Conservation (phyloP, 2,888 invertebrate species). For the Drosophila vallismaia region DNA sequence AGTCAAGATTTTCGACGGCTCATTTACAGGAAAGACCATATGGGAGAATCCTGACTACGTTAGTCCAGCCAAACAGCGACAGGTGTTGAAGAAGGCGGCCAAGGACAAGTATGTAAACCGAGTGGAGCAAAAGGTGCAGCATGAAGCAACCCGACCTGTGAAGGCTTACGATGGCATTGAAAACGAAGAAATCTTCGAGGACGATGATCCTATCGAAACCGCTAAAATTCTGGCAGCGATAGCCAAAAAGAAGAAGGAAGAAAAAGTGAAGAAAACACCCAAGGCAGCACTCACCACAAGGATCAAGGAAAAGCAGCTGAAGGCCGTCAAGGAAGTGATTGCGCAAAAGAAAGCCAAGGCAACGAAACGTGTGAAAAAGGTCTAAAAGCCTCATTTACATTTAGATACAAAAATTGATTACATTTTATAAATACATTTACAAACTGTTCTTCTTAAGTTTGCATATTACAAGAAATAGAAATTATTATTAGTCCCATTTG, state of each 20-base stretch:
- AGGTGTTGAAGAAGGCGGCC: constrained; percentile 88
- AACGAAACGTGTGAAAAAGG: constrained; percentile 61
- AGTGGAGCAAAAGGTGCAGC: constrained; percentile 91
- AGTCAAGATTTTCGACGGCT: constrained; percentile 96
- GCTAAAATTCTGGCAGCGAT: constrained; percentile 85
- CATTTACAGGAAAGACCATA: constrained; percentile 95
- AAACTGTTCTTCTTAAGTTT: constrained; percentile 48
- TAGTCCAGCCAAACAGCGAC: constrained; percentile 94
- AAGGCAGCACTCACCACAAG: constrained; percentile 73
- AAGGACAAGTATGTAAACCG: constrained; percentile 90
- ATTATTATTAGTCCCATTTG: constrained; percentile 22
- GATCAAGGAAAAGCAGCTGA: constrained; percentile 81
- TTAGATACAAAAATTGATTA: constrained; percentile 39
- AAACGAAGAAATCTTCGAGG: constrained; percentile 90
- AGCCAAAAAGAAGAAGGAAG: constrained; percentile 60
- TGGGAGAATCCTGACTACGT: constrained; percentile 97
- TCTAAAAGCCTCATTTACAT: constrained; percentile 39
- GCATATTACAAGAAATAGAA: constrained; percentile 35
- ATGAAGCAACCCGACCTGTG: constrained; percentile 89
- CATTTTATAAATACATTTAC: constrained; percentile 55
- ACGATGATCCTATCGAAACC: constrained; percentile 87
- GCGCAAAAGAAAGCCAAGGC: constrained; percentile 74
- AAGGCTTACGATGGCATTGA: constrained; percentile 90
- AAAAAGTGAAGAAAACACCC: constrained; percentile 55
- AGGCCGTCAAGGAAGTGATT: constrained; percentile 74